A percentile compares a stretch with the other conserved stretches of the same genome.
phyloP scores from a whole-genome alignment of 2,797 vertebrate genomes.

The Psittacula derbiana region DNA sequence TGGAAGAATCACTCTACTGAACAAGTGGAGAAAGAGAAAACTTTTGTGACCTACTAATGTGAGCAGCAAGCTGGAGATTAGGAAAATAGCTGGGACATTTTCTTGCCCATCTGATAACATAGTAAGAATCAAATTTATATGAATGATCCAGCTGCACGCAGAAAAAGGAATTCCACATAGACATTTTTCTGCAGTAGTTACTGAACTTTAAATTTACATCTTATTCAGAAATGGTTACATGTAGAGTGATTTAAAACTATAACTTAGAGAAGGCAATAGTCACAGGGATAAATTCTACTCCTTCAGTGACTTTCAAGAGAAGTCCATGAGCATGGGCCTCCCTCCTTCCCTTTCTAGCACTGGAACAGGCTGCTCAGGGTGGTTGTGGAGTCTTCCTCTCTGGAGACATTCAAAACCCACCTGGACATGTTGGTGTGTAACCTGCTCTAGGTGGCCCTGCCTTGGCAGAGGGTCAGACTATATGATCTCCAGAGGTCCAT shows the following conservation, averaged over 20 bases:
- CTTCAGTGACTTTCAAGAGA: not conserved
- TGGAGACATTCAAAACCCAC: not conserved
- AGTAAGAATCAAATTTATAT: not conserved
- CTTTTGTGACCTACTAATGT: not conserved
- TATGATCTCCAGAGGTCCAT: not conserved
- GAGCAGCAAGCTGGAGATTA: not conserved
- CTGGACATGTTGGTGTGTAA: not conserved
- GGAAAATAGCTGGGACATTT: not conserved
- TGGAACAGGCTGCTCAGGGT: not conserved
- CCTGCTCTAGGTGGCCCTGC: not conserved
- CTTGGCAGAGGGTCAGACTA: not conserved
- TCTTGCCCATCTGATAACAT: not conserved
- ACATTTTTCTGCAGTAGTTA: not conserved
- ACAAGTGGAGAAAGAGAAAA: not conserved
- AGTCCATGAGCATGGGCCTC: not conserved
- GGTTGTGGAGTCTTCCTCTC: not conserved
- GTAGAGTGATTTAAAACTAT: not conserved
- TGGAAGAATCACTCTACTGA: not conserved
- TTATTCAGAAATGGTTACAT: not conserved
- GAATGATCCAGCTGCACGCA: not conserved
- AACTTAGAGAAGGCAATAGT: not conserved
- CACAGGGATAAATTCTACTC: not conserved
- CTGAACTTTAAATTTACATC: not conserved
- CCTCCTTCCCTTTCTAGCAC: not conserved
- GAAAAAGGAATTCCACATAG: not conserved